Evolutionary conservation across 2,888 invertebrate species (phyloP).

Genomic region (Hirudinaria manillensis): DNA sequence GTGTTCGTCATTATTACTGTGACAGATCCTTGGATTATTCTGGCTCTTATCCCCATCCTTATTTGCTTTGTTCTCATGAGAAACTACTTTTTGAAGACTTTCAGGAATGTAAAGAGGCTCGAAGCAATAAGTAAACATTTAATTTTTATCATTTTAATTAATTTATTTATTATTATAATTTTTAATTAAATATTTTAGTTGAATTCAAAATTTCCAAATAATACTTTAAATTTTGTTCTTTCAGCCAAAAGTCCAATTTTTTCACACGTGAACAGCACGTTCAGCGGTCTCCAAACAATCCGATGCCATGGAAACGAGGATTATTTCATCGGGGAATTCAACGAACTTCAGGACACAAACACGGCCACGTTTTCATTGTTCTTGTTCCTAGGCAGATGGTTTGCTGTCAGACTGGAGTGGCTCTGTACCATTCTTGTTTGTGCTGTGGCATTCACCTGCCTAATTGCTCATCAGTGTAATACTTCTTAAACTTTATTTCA

Average conservation of each 20-base stretch:
- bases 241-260: slow-evolving; percentile 89
- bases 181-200: no score
- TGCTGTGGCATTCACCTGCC: slow-evolving; percentile 76
- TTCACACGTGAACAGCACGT: slow-evolving; percentile 78
- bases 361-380: slow-evolving; percentile 87
- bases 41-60: slow-evolving; percentile 63
- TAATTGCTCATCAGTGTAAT: slow-evolving; percentile 61
- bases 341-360: slow-evolving; percentile 62
- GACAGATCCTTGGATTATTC: slow-evolving; percentile 63
- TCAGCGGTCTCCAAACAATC: slow-evolving; percentile 84
- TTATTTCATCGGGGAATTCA: slow-evolving; percentile 62
- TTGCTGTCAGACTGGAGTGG: slow-evolving; percentile 85
- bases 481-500: slow-evolving; percentile 38
- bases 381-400: slow-evolving; percentile 80
- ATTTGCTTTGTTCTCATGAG: slow-evolving; percentile 70
- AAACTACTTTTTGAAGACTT: slow-evolving; percentile 71
- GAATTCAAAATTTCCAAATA: no score
- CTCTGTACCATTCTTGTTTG: slow-evolving; percentile 80
- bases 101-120: slow-evolving; percentile 67
- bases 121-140: slow-evolving; percentile 56
- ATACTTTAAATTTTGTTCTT: no score
- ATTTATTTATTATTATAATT: no score
- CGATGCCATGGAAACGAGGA: slow-evolving; percentile 78
- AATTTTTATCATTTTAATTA: background rate
- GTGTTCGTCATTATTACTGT: slow-evolving; percentile 65